Conservation (phyloP, 2,888 invertebrate species). For the Terebella lapidaria region DNA sequence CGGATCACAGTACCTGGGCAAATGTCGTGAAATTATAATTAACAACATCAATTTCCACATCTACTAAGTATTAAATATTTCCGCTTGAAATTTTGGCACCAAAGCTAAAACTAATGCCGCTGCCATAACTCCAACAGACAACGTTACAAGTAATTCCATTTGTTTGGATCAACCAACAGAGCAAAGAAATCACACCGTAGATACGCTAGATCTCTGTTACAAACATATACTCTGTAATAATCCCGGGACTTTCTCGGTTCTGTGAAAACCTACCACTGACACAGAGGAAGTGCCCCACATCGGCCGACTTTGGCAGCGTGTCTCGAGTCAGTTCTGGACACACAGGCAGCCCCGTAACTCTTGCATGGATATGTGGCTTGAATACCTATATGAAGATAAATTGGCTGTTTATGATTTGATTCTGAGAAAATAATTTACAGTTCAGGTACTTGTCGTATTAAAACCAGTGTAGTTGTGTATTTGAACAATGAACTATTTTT, state of each 20-base stretch:
- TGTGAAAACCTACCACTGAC: constrained; percentile 60
- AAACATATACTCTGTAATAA: too few relatives aligned
- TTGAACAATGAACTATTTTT: too few relatives aligned
- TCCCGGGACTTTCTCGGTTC: too few relatives aligned
- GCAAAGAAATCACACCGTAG: not conserved
- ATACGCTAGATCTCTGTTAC: too few relatives aligned
- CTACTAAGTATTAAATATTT: too few relatives aligned
- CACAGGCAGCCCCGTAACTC: constrained; percentile 63
- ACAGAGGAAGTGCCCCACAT: constrained; percentile 69
- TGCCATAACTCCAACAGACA: not conserved
- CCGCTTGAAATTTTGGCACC: too few relatives aligned
- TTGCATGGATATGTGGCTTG: constrained; percentile 66
- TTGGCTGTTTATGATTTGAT: too few relatives aligned
- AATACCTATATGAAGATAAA: constrained; percentile 39
- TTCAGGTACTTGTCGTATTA: too few relatives aligned
- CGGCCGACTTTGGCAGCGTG: constrained; percentile 66
- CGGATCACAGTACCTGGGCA: constrained; percentile 65
- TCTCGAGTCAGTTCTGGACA: constrained; percentile 64
- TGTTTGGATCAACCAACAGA: not conserved
- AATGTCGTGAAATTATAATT: constrained; percentile 21
- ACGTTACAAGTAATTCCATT: not conserved
- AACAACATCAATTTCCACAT: too few relatives aligned
- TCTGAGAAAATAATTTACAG: too few relatives aligned
- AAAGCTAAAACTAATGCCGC: too few relatives aligned
- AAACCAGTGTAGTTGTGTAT: too few relatives aligned